These are phyloP conservation scores for Cyaniris semiargus DNA, from an alignment of 2,888 invertebrate species.

Conservation along the genomic window DNA sequence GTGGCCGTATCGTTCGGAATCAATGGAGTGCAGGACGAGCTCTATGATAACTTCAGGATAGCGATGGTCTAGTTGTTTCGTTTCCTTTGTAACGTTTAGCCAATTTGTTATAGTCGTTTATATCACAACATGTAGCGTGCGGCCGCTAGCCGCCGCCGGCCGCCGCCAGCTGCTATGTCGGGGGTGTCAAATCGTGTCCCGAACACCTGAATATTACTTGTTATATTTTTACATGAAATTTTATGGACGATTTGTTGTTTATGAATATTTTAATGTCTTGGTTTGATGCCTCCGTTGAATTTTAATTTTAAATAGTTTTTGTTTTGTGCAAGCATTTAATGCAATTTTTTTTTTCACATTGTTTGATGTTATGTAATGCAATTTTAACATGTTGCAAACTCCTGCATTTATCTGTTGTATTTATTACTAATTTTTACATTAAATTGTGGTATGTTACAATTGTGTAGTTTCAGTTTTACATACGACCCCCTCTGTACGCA, in stretches of 20 bases:
- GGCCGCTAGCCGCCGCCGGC: too few relatives aligned
- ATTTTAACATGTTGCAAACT: constrained; percentile 81
- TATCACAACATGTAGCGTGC: constrained; percentile 61
- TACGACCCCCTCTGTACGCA: constrained; percentile 56
- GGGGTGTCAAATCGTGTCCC: constrained; percentile 79
- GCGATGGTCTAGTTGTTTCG: constrained; percentile 80
- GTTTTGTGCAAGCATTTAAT: constrained; percentile 81
- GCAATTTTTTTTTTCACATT: constrained; percentile 79
- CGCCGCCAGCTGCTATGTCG: constrained; percentile 59
- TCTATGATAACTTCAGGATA: constrained; percentile 75
- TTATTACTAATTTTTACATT: constrained; percentile 87
- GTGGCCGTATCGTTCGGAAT: constrained; percentile 69
- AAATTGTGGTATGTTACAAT: constrained; percentile 86
- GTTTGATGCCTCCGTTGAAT: constrained; percentile 80
- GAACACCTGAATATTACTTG: constrained; percentile 65
- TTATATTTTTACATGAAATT: constrained; percentile 77
- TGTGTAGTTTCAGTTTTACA: constrained; percentile 78
- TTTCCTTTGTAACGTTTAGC: constrained; percentile 75
- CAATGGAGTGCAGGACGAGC: constrained; percentile 79
- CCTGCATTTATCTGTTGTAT: constrained; percentile 85
- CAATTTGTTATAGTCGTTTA: constrained; percentile 77
- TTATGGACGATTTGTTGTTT: constrained; percentile 78
- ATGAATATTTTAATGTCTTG: constrained; percentile 74
- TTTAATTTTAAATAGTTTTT: constrained; percentile 78
- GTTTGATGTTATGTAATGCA: constrained; percentile 82